Percentiles rank a stretch among this genome's conserved stretches.
phyloP scores from a whole-genome alignment of 2,113 vertebrate species.

The Oryzias melastigma region DNA sequence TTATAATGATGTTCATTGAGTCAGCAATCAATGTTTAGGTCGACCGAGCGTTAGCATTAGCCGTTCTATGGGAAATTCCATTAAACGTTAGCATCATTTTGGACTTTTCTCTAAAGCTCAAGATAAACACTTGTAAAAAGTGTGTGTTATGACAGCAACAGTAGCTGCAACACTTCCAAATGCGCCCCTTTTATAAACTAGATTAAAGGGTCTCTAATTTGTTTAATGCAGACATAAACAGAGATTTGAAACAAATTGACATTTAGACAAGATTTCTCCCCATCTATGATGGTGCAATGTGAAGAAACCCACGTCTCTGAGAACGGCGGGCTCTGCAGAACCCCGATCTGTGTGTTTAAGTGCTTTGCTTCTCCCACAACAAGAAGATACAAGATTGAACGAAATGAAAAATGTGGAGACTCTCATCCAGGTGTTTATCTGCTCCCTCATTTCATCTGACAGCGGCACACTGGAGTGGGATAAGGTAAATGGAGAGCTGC shows the following conservation, averaged over 20 bases:
- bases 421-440: neutral
- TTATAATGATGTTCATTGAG: too few species aligned
- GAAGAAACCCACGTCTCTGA: conserved; percentile 11
- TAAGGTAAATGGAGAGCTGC: conserved; percentile 12
- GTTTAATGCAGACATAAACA: too few species aligned
- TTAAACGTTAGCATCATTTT: too few species aligned
- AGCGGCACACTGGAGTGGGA: conserved; percentile 20
- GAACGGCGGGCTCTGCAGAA: conserved; percentile 1
- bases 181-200: too few species aligned
- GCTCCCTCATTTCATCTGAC: neutral
- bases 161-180: too few species aligned
- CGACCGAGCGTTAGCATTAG: too few species aligned
- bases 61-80: too few species aligned
- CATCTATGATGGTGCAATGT: conserved; percentile 27
- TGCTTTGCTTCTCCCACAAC: neutral
- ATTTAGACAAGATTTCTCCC: conserved; percentile 14
- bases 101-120: too few species aligned
- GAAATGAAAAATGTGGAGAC: conserved; percentile 10
- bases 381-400: neutral
- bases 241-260: neutral
- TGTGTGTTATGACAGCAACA: too few species aligned
- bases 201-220: too few species aligned
- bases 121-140: too few species aligned
- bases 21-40: too few species aligned
- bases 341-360: neutral